These are phyloP conservation scores for Panthera tigris DNA, from an alignment of 2,113 vertebrate species.

Conservation along the genomic window DNA sequence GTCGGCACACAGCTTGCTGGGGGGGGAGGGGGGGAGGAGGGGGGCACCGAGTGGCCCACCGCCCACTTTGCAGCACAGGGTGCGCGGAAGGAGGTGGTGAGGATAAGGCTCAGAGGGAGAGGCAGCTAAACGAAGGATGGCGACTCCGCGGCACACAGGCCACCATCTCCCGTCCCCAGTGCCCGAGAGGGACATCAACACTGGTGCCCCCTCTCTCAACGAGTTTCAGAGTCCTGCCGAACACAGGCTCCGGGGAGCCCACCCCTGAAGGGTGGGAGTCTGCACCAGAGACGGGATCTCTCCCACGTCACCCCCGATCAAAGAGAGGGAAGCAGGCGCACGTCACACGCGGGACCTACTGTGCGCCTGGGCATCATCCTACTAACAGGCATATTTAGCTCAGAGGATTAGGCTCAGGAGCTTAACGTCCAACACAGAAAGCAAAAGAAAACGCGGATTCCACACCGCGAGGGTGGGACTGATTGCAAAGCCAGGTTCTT, in stretches of 20 bases:
- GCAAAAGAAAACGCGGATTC: not conserved
- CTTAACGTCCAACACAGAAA: not conserved
- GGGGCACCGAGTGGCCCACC: too few species aligned
- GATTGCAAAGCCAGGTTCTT: not conserved
- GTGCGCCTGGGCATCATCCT: not conserved
- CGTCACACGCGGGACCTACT: not conserved
- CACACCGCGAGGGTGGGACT: fast-evolving
- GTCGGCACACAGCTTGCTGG: not conserved
- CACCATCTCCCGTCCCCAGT: not conserved
- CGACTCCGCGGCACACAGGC: fast-evolving
- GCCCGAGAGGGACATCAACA: fast-evolving
- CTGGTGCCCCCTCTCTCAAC: fast-evolving
- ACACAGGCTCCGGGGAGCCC: not conserved
- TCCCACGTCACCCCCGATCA: not conserved
- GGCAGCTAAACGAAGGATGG: not conserved
- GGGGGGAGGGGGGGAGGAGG: too few species aligned
- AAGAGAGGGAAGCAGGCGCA: not conserved
- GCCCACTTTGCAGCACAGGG: not conserved
- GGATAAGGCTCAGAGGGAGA: not conserved
- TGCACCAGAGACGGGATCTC: not conserved
- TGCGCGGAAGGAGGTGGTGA: not conserved
- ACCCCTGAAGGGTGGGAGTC: not conserved
- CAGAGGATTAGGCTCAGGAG: not conserved
- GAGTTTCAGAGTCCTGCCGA: not conserved
- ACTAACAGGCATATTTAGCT: not conserved